phyloP scores from a whole-genome alignment of 64 coral and sea anemone genomes.

The Hydrozoanthus tunicans region DNA sequence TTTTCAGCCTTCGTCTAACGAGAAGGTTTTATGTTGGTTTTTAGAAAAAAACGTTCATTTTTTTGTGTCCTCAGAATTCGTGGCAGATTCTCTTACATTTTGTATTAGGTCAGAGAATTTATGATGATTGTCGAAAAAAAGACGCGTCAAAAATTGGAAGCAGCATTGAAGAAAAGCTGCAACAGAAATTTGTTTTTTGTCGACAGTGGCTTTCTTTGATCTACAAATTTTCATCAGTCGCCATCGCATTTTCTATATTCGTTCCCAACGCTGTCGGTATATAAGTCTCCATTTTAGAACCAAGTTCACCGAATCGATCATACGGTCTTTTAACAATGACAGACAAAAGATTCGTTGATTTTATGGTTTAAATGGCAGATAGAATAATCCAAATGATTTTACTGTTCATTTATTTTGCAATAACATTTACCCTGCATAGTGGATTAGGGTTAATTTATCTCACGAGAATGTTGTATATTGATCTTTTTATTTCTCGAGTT shows the following conservation, averaged over 20 bases:
- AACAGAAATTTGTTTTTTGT: constrained; percentile 62
- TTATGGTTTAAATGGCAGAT: background rate
- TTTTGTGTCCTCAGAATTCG: constrained; percentile 23
- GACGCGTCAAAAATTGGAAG: constrained; percentile 29
- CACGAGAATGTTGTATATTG: background rate
- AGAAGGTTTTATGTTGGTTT: background rate
- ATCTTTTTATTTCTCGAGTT: background rate
- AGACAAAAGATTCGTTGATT: no score
- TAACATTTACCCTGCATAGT: background rate
- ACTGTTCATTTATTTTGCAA: background rate
- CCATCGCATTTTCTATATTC: constrained; percentile 11
- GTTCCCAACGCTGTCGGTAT: background rate
- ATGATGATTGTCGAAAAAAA: constrained; percentile 45
- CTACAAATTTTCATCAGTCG: constrained; percentile 59
- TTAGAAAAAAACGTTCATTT: constrained; percentile 27
- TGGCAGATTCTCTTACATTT: constrained; percentile 49
- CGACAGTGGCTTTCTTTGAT: constrained; percentile 63
- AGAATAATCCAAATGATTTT: constrained; percentile 1
- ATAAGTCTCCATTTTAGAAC: no score
- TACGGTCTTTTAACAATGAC: no score
- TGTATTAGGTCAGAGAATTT: constrained; percentile 52
- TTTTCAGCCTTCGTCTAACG: background rate
- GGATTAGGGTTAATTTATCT: background rate
- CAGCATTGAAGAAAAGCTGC: constrained; percentile 36
- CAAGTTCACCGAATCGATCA: no score